Percentiles rank a stretch among this genome's conserved stretches.
Conservation (phyloP, 2,797 vertebrate species). For the Myotis daubentonii region DNA sequence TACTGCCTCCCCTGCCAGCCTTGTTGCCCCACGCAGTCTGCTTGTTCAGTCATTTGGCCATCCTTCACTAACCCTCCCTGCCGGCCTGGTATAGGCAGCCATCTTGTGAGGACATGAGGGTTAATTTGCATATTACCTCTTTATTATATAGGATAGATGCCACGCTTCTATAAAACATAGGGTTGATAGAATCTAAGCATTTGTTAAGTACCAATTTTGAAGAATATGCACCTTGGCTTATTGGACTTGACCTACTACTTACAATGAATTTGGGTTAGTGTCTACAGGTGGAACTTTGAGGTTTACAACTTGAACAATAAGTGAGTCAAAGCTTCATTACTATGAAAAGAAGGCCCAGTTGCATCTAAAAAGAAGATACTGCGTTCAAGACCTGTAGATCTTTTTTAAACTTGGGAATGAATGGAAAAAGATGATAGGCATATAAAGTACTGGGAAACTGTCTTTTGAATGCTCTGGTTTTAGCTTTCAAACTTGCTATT, state of each 20-base stretch:
- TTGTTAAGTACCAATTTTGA: not conserved
- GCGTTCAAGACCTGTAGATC: not conserved
- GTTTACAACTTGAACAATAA: not conserved
- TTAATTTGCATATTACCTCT: no score
- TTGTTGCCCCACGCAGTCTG: no score
- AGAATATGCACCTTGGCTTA: not conserved
- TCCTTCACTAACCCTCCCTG: no score
- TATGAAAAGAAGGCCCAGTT: not conserved
- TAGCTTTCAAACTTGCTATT: not conserved
- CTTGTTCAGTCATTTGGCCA: no score
- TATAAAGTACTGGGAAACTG: not conserved
- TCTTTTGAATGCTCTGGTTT: not conserved
- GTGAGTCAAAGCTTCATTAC: not conserved
- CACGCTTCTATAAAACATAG: not conserved
- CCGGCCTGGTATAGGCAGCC: no score
- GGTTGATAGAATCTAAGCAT: not conserved
- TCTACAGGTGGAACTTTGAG: not conserved
- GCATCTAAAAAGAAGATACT: not conserved
- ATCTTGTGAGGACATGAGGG: no score
- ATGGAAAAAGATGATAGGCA: not conserved
- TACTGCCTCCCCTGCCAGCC: no score
- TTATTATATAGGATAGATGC: not conserved
- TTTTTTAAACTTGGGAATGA: not conserved
- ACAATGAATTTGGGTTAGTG: not conserved
- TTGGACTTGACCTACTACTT: not conserved